Evolutionary conservation across 2,888 invertebrate species (phyloP), one percentile per base, ranked within the genome.

Genomic region (Stenodera caucasica): DNA sequence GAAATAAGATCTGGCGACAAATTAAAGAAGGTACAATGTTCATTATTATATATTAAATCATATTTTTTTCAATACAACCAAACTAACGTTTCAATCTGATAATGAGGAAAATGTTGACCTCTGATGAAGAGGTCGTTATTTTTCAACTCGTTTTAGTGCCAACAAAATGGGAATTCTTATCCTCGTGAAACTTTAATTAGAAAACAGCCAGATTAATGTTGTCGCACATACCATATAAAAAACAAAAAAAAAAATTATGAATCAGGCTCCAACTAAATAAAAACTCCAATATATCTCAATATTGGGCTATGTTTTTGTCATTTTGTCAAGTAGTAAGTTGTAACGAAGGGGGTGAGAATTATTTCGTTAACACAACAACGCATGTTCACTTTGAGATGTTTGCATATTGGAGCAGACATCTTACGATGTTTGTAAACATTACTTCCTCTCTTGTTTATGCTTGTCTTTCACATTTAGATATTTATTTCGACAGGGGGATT

Each of bases 351-450:
- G 51, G 59, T 52, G 45, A 55, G 40, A 40, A 40, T 40, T n/a
- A 40, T 40, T 40, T 40, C 40, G 40, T 5, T 14, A 40, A 14
- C 40, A n/a, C 15, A 15, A 58, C 55, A 35, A 14, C 40, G 55
- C 59, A 59, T 52, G 59, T 59, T 53, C 53, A n/a, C n/a, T 54
- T 23, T n/a, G n/a, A 32, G 37, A 15, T 61, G 58, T 61, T 61
- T 58, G 61, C 52, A 58, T 58, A 53, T 53, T 33, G 57, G 35
- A 49, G 55, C 50, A 49, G 35, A 53, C 29, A 50, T n/a, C n/a
- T n/a, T n/a, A 23, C 53, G 29, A 61, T 61, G 61, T 61, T 57
- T 61, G 57, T 57, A 61, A 61, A 61, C 58, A 58, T 55, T n/a
- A n/a, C n/a, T n/a, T 60, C 53, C 33, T 53, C 58, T 58, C 26